Percentiles rank a stretch among this genome's conserved stretches.
Conservation (phyloP, 2,888 invertebrate species). For the Dugesia japonica region DNA sequence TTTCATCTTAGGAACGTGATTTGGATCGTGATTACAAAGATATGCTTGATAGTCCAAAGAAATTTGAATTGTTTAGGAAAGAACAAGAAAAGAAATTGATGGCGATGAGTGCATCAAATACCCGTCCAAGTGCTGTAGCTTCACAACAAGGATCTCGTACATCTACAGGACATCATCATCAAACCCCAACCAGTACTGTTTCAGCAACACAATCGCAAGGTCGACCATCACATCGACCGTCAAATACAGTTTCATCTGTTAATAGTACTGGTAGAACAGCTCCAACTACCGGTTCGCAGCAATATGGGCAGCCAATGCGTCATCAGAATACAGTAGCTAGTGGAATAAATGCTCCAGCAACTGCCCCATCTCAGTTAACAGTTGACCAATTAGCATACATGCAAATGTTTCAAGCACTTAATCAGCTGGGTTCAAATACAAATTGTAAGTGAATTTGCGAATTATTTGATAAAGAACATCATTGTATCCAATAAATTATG, state of each 20-base stretch:
- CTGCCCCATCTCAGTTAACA: background rate
- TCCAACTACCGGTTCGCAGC: background rate
- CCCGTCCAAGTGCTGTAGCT: background rate
- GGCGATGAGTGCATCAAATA: background rate
- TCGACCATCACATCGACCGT: background rate
- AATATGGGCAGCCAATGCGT: background rate
- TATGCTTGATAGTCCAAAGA: background rate
- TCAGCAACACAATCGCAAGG: constrained; percentile 6
- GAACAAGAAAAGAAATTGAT: background rate
- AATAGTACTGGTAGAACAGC: background rate
- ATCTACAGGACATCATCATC: background rate
- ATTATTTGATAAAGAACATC: no score
- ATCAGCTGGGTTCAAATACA: background rate
- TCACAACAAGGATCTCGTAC: background rate
- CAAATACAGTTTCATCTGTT: background rate
- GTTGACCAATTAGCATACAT: constrained; percentile 4
- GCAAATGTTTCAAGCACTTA: background rate
- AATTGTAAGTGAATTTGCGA: no score
- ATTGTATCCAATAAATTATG: no score
- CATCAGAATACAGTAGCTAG: background rate
- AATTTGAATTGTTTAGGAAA: background rate
- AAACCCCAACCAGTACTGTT: background rate
- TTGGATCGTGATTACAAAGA: constrained; percentile 20
- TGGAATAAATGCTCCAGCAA: background rate
- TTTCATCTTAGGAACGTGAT: constrained; percentile 6